These are phyloP conservation scores for Anolis apletophallus DNA, from an alignment of 2,797 vertebrate species.

Conservation along the genomic window DNA sequence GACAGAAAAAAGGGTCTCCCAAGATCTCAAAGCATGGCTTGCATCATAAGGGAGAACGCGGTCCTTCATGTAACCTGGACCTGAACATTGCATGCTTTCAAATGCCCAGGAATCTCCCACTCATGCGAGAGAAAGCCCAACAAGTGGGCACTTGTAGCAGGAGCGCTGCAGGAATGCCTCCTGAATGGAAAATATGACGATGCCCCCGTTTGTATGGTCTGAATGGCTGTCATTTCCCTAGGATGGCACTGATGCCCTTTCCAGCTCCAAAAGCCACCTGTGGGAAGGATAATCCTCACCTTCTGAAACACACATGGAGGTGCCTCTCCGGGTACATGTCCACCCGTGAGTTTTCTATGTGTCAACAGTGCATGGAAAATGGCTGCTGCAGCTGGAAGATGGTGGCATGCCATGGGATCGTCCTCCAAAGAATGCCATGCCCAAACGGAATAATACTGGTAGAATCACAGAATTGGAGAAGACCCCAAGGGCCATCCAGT, in stretches of 20 bases:
- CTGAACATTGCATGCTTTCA: not conserved
- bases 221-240: not conserved
- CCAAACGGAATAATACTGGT: too few relatives aligned
- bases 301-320: not conserved
- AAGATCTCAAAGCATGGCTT: too few relatives aligned
- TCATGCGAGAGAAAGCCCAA: not conserved
- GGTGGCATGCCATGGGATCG: accelerated
- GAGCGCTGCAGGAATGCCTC: too few relatives aligned
- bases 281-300: not conserved
- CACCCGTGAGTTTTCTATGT: not conserved
- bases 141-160: not conserved
- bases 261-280: not conserved
- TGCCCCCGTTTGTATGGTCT: too few relatives aligned
- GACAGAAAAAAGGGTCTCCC: too few relatives aligned
- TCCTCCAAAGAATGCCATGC: not conserved
- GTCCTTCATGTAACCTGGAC: too few relatives aligned
- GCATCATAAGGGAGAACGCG: too few relatives aligned
- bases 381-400: not conserved
- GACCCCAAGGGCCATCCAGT: too few relatives aligned
- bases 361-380: not conserved
- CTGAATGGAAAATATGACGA: not conserved
- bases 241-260: too few relatives aligned
- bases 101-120: too few relatives aligned
- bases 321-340: not conserved
- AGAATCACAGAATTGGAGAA: too few relatives aligned